phyloP scores from a whole-genome alignment of 2,797 vertebrate species.

The Anas georgica region DNA sequence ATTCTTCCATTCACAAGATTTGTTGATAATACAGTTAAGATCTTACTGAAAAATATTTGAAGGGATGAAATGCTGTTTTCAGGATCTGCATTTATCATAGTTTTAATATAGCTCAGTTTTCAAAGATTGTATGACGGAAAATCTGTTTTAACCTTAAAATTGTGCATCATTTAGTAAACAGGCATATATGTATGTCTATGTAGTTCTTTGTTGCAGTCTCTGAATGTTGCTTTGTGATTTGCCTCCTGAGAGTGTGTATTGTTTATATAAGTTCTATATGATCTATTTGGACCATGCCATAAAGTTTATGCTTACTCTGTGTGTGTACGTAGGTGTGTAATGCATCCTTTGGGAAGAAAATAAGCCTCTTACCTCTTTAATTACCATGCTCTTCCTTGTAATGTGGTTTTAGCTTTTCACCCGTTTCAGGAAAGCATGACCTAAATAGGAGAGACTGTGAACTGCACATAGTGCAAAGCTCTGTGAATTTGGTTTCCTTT shows the following conservation, averaged over 20 bases:
- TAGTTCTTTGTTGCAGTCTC: not conserved
- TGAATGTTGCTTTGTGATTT: not conserved
- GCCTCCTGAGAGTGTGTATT: not conserved
- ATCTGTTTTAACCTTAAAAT: not conserved
- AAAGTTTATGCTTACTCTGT: not conserved
- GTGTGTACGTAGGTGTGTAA: not conserved
- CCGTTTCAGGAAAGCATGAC: not conserved
- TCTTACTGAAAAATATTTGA: not conserved
- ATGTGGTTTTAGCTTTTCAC: not conserved
- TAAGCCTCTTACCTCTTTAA: not conserved
- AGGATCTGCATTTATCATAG: fast-evolving
- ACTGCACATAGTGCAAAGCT: not conserved
- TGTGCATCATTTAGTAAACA: not conserved
- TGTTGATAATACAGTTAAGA: not conserved
- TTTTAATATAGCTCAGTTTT: not conserved
- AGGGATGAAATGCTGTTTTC: not conserved
- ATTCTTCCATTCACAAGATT: not conserved
- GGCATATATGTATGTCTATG: not conserved
- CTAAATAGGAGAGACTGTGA: not conserved
- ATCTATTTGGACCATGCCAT: not conserved
- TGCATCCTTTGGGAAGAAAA: not conserved
- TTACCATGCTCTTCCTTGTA: not conserved
- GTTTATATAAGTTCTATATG: not conserved
- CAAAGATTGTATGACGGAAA: not conserved
- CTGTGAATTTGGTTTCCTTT: not conserved